A percentile compares a stretch with the other conserved stretches of the same genome.
Conservation (phyloP, 2,797 vertebrate species). For the Lepilemur ruficaudatus region DNA sequence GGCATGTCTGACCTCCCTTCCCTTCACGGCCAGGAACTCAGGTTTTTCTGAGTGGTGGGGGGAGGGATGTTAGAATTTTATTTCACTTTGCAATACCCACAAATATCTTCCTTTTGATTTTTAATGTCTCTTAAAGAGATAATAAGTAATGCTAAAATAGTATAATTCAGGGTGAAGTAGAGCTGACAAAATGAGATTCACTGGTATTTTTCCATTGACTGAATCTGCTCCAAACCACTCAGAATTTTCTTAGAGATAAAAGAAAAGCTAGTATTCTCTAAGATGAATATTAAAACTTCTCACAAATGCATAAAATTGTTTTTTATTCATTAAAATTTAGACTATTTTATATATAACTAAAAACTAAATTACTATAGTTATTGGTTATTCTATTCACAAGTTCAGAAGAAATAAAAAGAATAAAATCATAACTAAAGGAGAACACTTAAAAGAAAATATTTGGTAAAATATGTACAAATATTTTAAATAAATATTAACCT, state of each 20-base stretch:
- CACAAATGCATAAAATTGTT: background rate
- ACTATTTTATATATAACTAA: background rate
- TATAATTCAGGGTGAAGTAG: background rate
- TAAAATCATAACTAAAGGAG: background rate
- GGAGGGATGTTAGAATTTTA: background rate
- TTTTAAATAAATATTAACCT: slow-evolving; percentile 10
- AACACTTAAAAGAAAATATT: background rate
- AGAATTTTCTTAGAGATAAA: background rate
- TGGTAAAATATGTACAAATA: background rate
- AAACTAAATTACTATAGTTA: background rate
- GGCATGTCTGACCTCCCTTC: background rate
- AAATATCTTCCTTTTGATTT: background rate
- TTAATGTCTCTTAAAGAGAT: background rate
- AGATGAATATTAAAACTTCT: background rate
- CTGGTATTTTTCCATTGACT: background rate
- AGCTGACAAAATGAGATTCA: background rate
- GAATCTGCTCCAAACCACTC: background rate
- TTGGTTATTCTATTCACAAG: background rate
- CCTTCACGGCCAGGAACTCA: background rate
- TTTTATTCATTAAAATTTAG: background rate
- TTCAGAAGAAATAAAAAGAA: background rate
- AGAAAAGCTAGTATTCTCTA: background rate
- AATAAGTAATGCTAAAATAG: background rate
- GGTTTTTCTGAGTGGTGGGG: background rate
- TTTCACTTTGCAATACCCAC: background rate